phyloP scores from a whole-genome alignment of 2,113 vertebrate genomes.

The Osmerus eperlanus region DNA sequence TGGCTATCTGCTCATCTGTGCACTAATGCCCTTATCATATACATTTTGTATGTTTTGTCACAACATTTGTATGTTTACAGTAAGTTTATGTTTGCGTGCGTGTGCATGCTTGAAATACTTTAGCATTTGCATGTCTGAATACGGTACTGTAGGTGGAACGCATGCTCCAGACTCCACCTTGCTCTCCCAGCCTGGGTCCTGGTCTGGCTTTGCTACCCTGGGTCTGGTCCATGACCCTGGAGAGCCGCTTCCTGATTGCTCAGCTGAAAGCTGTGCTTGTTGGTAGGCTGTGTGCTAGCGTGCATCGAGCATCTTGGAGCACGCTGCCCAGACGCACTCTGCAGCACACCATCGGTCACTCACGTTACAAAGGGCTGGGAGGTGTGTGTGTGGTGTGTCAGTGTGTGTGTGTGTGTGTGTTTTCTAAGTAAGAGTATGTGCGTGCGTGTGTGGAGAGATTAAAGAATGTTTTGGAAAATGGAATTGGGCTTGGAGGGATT shows the following conservation, averaged over 20 bases:
- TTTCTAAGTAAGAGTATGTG: not conserved
- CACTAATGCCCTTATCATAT: too few species aligned
- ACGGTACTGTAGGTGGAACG: too few species aligned
- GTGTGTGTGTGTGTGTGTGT: slow-evolving; percentile 14
- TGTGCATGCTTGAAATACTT: not conserved
- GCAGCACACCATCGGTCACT: slow-evolving; percentile 2
- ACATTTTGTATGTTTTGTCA: too few species aligned
- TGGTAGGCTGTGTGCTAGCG: slow-evolving; percentile 6
- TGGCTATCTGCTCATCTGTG: too few species aligned
- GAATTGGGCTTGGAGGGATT: slow-evolving; percentile 47
- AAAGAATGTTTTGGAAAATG: slow-evolving; percentile 61
- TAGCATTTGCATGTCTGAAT: not conserved
- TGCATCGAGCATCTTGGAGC: slow-evolving; percentile 9
- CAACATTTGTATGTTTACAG: too few species aligned
- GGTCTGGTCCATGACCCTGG: not conserved
- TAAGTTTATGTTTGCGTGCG: not conserved
- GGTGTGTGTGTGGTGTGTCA: not conserved
- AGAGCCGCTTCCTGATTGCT: slow-evolving; percentile 30
- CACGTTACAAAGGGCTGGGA: slow-evolving; percentile 9
- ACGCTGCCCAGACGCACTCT: slow-evolving; percentile 27
- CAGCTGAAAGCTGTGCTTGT: slow-evolving; percentile 27
- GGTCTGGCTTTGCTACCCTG: too few species aligned
- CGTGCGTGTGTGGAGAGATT: slow-evolving; percentile 23
- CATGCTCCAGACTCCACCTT: too few species aligned
- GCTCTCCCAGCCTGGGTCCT: too few species aligned